Conservation (phyloP, 1,140 invertebrate genomes). For the Hesperophylax magnus region DNA sequence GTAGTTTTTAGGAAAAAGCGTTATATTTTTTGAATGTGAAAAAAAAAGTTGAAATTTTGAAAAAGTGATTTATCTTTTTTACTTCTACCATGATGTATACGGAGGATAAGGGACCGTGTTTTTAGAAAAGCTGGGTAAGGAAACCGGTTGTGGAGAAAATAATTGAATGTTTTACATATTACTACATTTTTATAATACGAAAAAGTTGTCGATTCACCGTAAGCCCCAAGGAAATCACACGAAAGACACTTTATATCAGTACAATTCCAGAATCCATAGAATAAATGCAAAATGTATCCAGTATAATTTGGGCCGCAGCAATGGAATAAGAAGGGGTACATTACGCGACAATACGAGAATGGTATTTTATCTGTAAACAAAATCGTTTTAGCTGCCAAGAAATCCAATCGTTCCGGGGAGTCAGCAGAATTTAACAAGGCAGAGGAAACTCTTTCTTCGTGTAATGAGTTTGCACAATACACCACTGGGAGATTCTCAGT, state of each 20-base stretch:
- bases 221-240: too few species aligned
- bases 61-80: too few species aligned
- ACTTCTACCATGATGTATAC: too few species aligned
- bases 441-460: slow-evolving; percentile 22
- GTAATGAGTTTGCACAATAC: slow-evolving; percentile 43
- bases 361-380: slow-evolving; percentile 39
- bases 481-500: slow-evolving; percentile 8
- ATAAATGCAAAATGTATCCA: not conserved
- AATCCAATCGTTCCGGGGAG: slow-evolving; percentile 33
- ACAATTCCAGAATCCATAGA: not conserved
- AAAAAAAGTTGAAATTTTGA: too few species aligned
- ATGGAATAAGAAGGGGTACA: slow-evolving; percentile 1
- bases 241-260: not conserved
- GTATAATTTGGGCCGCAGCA: not conserved
- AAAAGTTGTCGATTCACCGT: too few species aligned
- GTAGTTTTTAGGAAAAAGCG: too few species aligned
- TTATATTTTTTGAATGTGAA: too few species aligned
- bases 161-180: too few species aligned
- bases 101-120: too few species aligned
- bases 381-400: slow-evolving; percentile 35
- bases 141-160: too few species aligned
- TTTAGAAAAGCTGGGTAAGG: too few species aligned
- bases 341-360: slow-evolving; percentile 7
- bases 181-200: too few species aligned
- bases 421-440: slow-evolving; percentile 41